Base-by-base conservation (phyloP, 64 coral and sea anemone species). In the Porites lutea region DNA sequence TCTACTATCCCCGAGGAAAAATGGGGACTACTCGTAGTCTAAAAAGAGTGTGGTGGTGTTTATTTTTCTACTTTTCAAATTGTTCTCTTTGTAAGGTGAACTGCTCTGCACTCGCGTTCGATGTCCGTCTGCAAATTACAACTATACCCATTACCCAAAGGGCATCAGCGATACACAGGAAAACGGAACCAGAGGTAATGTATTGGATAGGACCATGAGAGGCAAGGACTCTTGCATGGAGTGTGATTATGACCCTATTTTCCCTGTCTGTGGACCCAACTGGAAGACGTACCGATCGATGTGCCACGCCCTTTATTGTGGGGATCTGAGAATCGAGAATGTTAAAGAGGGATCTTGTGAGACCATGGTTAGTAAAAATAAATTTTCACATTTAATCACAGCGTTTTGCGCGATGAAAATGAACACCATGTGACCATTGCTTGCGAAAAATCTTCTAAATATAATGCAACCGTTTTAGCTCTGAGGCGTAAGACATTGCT, bases 281-380 rank as follows among this genome's bases (percentile, higher is more conserved):
- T 97, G 92, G 95, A 97, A 78, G 74, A 97, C 95, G 9, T 97
- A 97, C 65, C 91, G 82, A 52, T 94, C 95, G 6, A 67, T 97
- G 60, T 97, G 95, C 50, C 95, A 97, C 55, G 92, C 92, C 11
- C 23, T 79, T 6, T 87, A 91, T 53, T 97, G 95, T 59, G 95
- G 75, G 47, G 82, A 78, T 15, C 93, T 74, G 82, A 60, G 74
- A n/a, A 70, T 97, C 12, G 88, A 94, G 5, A 82, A 94, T 37
- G 66, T 97, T 11, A 19, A 75, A 14, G 75, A 76, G 53, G 92
- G 88, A 37, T 18, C 88, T 19, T 97, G 95, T 54, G 68, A 87
- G 13, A 77, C 22, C 20, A 71, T 79, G 55, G 95, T 93, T 47
- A 52, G 95, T 44, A 46, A 2, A 37, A 12, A 43, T 16, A 61